These are phyloP conservation scores for Nemotelus pantherinus DNA, from an alignment of 2,888 invertebrate species.

Conservation along the genomic window DNA sequence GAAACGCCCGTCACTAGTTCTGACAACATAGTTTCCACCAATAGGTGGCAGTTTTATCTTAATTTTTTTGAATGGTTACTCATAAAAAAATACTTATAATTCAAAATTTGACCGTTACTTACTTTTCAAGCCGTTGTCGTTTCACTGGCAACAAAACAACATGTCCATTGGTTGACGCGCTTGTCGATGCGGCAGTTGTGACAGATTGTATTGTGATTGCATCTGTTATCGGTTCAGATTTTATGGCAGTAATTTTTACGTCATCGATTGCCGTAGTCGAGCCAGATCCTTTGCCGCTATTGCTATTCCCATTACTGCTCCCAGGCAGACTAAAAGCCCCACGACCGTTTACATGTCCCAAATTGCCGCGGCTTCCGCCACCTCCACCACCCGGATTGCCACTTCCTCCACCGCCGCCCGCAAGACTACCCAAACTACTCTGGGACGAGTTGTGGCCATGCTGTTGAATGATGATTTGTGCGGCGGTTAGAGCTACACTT, in stretches of 20 bases:
- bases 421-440: slow-evolving; percentile 51
- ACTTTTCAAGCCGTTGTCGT: slow-evolving; percentile 66
- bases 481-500: slow-evolving; percentile 50
- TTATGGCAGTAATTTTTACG: slow-evolving; percentile 62
- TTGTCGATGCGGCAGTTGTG: slow-evolving; percentile 53
- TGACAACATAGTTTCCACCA: too few relatives aligned
- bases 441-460: slow-evolving; percentile 50
- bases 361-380: slow-evolving; percentile 2
- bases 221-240: slow-evolving; percentile 63
- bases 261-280: slow-evolving; percentile 53
- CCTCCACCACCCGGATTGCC: slow-evolving; percentile 24
- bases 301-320: slow-evolving; percentile 42
- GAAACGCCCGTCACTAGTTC: too few relatives aligned
- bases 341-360: slow-evolving; percentile 45
- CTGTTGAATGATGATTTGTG: slow-evolving; percentile 52
- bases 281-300: slow-evolving; percentile 51
- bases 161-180: slow-evolving; percentile 63
- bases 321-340: slow-evolving; percentile 43
- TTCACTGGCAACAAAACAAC: slow-evolving; percentile 65
- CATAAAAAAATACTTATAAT: too few relatives aligned
- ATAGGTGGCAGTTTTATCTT: too few relatives aligned
- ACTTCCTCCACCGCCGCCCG: slow-evolving; percentile 41
- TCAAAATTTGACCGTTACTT: slow-evolving; percentile 51
- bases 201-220: slow-evolving; percentile 56
- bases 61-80: too few relatives aligned